Percentiles rank a stretch among this genome's conserved stretches.
Evolutionary conservation across 2,113 vertebrate genomes (phyloP).

Genomic region (Corynorhinus townsendii): DNA sequence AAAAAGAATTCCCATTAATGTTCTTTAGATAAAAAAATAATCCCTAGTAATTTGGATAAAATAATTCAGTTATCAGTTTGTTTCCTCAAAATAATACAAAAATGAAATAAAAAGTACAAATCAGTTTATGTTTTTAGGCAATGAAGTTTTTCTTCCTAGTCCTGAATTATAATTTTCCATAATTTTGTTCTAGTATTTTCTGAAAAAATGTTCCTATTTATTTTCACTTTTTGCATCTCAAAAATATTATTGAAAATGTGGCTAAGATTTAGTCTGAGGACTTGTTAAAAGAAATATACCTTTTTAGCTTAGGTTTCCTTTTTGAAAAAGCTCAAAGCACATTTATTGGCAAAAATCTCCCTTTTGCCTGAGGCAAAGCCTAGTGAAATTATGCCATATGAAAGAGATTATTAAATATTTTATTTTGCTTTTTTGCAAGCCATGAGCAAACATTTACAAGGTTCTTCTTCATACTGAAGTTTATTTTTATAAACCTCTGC

Average conservation of each 20-base stretch:
- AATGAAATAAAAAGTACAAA: neutral
- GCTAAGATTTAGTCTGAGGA: constrained; percentile 48
- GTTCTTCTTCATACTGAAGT: constrained; percentile 55
- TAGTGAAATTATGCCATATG: constrained; percentile 63
- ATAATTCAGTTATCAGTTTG: neutral
- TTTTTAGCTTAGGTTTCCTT: constrained; percentile 60
- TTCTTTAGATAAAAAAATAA: constrained; percentile 4
- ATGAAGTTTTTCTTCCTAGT: neutral
- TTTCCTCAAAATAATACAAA: neutral
- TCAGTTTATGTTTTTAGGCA: neutral
- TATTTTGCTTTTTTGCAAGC: constrained; percentile 59
- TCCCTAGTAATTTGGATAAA: neutral
- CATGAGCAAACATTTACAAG: constrained; percentile 58
- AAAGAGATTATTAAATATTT: constrained; percentile 73
- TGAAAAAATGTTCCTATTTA: constrained; percentile 21
- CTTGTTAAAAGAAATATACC: constrained; percentile 59
- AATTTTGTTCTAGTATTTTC: constrained; percentile 17
- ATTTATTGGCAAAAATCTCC: constrained; percentile 59
- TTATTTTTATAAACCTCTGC: constrained; percentile 61
- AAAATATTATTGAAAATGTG: constrained; percentile 56
- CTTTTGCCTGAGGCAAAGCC: constrained; percentile 59
- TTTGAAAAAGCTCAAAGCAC: constrained; percentile 62
- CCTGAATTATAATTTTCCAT: constrained; percentile 3
- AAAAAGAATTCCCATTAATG: neutral
- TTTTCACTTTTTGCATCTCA: constrained; percentile 45